A percentile compares a stretch with the other conserved stretches of the same genome.
phyloP scores from a whole-genome alignment of 2,888 invertebrate genomes.

The Drosophila paramelanica region DNA sequence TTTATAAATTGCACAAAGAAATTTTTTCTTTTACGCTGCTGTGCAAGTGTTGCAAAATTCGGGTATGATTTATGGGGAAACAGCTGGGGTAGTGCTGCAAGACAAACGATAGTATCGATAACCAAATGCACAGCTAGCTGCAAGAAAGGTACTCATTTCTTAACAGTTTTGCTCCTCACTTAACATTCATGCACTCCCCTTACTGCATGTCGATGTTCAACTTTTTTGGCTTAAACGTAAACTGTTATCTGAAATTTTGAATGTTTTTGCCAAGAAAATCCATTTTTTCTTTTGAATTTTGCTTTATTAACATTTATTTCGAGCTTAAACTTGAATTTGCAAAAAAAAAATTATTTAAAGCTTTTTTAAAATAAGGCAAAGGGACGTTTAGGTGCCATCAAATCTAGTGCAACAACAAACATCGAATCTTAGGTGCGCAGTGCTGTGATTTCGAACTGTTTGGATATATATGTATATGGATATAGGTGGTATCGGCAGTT shows the following conservation, averaged over 20 bases:
- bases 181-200: slow-evolving; percentile 1
- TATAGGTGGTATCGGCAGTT: slow-evolving; percentile 66
- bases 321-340: slow-evolving; percentile 36
- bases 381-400: slow-evolving; percentile 36
- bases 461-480: slow-evolving; percentile 23
- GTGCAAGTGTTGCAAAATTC: slow-evolving; percentile 59
- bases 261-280: neutral
- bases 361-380: slow-evolving; percentile 51
- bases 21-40: slow-evolving; percentile 63
- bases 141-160: slow-evolving; percentile 2
- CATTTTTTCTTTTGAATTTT: slow-evolving; percentile 4
- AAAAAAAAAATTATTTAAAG: slow-evolving; percentile 25
- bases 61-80: slow-evolving; percentile 30
- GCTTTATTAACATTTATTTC: slow-evolving; percentile 65
- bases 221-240: neutral
- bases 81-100: slow-evolving; percentile 54
- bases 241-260: neutral
- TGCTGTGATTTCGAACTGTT: slow-evolving; percentile 35
- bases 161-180: slow-evolving; percentile 30
- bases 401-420: slow-evolving; percentile 44
- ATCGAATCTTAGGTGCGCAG: slow-evolving; percentile 47
- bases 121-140: slow-evolving; percentile 7
- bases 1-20: slow-evolving; percentile 66
- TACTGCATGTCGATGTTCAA: neutral
- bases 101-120: slow-evolving; percentile 37